A percentile compares a stretch with the other conserved stretches of the same genome.
These are phyloP conservation scores for Halocynthia aurantium DNA, from an alignment of 23 tunicate genomes.

Conservation along the genomic window DNA sequence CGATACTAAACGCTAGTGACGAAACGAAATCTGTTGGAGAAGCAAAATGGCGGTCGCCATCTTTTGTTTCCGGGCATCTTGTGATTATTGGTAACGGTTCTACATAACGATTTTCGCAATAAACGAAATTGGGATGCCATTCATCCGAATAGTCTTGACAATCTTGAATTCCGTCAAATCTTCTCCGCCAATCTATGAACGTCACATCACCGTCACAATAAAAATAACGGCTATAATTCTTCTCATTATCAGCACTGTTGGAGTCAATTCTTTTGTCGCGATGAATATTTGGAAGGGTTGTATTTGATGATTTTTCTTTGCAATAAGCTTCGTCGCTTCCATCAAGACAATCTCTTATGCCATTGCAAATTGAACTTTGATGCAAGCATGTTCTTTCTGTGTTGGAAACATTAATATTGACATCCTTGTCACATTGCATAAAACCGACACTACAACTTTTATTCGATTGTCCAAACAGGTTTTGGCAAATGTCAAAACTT, in stretches of 20 bases:
- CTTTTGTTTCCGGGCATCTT: constrained; percentile 1
- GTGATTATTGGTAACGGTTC: not conserved
- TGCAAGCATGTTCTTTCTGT: too few relatives aligned
- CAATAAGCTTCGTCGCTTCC: constrained; percentile 8
- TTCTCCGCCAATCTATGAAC: constrained; percentile 18
- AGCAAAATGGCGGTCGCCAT: constrained; percentile 7
- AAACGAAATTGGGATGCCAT: constrained; percentile 23
- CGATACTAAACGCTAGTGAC: not conserved
- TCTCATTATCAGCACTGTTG: not conserved
- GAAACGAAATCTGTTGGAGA: constrained; percentile 11
- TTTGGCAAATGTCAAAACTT: constrained; percentile 7
- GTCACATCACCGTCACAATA: not conserved
- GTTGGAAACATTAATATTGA: too few relatives aligned
- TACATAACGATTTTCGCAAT: constrained; percentile 3
- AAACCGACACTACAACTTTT: not conserved
- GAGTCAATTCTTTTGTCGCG: not conserved
- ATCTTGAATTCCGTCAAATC: constrained; percentile 11
- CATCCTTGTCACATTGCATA: not conserved
- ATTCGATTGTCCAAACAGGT: not conserved
- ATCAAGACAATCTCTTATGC: not conserved
- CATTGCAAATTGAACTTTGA: constrained; percentile 1
- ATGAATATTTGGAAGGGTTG: not conserved
- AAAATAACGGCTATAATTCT: constrained; percentile 10
- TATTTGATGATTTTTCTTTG: not conserved
- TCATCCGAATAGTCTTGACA: constrained; percentile 11